Evolutionary conservation across 2,888 invertebrate species (phyloP).

Genomic region (Calliscelio sp.): DNA sequence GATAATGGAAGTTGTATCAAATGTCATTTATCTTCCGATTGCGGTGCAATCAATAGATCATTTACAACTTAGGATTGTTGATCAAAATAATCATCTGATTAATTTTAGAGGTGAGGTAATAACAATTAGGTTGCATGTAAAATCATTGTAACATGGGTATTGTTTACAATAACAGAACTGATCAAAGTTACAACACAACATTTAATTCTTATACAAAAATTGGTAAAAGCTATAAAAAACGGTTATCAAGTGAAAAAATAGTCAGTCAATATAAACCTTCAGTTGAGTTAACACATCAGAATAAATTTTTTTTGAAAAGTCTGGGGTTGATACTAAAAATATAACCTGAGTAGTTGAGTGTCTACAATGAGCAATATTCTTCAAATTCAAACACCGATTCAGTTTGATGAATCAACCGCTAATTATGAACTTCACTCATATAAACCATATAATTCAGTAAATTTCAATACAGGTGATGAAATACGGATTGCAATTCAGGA

Average conservation of each 20-base stretch:
- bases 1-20: constrained; percentile 77
- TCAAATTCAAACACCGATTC: neutral
- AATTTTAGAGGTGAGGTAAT: constrained; percentile 73
- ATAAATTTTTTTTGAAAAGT: constrained; percentile 51
- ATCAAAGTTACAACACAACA: neutral
- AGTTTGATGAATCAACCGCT: constrained; percentile 37
- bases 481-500: constrained; percentile 45
- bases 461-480: constrained; percentile 12
- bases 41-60: constrained; percentile 61
- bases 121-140: constrained; percentile 71
- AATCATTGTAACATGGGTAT: constrained; percentile 53
- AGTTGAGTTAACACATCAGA: constrained; percentile 6
- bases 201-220: constrained; percentile 8
- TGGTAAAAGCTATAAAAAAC: constrained; percentile 40
- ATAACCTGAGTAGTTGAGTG: too few species aligned
- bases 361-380: neutral
- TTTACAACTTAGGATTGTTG: constrained; percentile 71
- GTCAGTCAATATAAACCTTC: constrained; percentile 9
- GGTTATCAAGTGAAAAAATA: neutral
- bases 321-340: constrained; percentile 53
- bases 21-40: constrained; percentile 3
- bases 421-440: constrained; percentile 37
- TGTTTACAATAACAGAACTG: constrained; percentile 12
- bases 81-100: constrained; percentile 70
- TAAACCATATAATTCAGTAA: constrained; percentile 43